Conservation (phyloP, 2,113 vertebrate genomes). For the Cyprinus carpio region DNA sequence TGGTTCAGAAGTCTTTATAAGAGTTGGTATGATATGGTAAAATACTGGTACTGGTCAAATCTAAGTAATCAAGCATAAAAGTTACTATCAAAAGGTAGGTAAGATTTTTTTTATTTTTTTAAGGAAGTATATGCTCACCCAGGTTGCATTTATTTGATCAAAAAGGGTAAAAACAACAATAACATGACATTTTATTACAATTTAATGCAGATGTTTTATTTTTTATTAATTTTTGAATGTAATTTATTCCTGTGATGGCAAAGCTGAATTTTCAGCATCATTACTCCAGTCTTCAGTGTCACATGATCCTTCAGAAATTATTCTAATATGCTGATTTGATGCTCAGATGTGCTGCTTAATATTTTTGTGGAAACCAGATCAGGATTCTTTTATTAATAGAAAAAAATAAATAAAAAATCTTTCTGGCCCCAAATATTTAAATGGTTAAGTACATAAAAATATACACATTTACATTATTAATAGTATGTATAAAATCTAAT, state of each 20-base stretch:
- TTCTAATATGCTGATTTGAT: no score
- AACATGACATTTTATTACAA: neutral
- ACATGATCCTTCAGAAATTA: no score
- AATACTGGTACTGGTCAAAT: neutral
- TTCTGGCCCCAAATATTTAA: no score
- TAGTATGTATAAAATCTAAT: no score
- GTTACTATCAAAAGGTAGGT: neutral
- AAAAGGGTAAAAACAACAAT: neutral
- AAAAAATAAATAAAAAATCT: no score
- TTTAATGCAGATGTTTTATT: neutral
- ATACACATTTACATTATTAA: no score
- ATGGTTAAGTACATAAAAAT: no score
- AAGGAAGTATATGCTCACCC: neutral
- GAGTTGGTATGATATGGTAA: no score
- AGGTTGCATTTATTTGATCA: neutral
- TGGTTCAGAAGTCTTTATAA: neutral
- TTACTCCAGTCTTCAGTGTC: neutral
- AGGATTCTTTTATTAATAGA: no score
- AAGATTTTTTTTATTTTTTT: neutral
- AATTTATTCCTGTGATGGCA: neutral
- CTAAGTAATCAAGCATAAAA: neutral
- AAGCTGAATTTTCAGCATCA: neutral
- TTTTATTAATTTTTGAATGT: neutral
- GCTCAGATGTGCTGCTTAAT: no score
- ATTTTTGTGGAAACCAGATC: no score